Conservation (phyloP, 1,140 invertebrate species). For the Gonioctena quinquepunctata region DNA sequence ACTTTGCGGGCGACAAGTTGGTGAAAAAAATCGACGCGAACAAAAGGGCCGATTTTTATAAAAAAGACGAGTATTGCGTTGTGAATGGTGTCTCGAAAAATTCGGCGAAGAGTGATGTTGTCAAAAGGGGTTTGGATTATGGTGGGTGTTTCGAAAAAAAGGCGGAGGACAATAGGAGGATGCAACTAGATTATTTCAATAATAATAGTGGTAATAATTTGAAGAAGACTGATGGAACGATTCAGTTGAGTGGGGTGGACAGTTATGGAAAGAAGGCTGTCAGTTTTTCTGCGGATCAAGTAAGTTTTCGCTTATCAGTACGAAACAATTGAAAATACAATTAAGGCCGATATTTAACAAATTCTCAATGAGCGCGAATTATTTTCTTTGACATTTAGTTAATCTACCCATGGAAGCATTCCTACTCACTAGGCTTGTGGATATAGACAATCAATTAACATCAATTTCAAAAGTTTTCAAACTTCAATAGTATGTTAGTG, state of each 20-base stretch:
- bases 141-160: conserved; percentile 42
- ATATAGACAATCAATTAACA: too few relatives aligned
- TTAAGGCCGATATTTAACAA: too few relatives aligned
- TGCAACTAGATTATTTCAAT: conserved; percentile 29
- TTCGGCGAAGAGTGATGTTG: conserved; percentile 28
- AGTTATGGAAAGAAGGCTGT: conserved; percentile 49
- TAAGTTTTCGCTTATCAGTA: conserved; percentile 27
- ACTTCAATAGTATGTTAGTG: too few relatives aligned
- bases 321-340: too few relatives aligned
- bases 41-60: conserved; percentile 25
- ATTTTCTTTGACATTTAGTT: too few relatives aligned
- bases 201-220: conserved; percentile 31
- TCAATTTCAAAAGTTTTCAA: too few relatives aligned
- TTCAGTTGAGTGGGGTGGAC: conserved; percentile 46
- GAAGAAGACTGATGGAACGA: conserved; percentile 37
- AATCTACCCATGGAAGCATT: too few relatives aligned
- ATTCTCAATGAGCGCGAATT: too few relatives aligned
- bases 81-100: conserved; percentile 19
- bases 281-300: conserved; percentile 53
- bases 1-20: conserved; percentile 40
- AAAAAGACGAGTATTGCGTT: conserved; percentile 33
- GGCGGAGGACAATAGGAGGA: conserved; percentile 34
- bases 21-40: conserved; percentile 30
- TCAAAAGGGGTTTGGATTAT: conserved; percentile 36
- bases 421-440: too few relatives aligned